A percentile compares a stretch with the other conserved stretches of the same genome.
Conservation (phyloP, 2,797 vertebrate species). For the Huso huso region DNA sequence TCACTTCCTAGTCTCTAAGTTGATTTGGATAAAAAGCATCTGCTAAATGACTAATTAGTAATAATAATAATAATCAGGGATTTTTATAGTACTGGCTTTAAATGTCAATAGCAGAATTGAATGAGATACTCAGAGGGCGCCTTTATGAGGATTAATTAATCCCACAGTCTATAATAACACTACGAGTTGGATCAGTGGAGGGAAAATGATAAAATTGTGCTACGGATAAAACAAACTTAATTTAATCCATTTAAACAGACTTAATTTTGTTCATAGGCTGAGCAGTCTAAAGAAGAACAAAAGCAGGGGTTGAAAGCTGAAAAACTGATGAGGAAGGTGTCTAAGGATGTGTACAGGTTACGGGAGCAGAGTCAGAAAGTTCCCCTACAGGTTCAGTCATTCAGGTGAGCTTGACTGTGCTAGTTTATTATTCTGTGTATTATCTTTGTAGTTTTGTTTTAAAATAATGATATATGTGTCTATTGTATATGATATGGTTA, state of each 20-base stretch:
- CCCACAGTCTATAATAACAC: neutral
- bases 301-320: slow-evolving; percentile 60
- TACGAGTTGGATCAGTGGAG: too few species aligned
- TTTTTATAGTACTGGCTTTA: too few species aligned
- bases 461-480: too few species aligned
- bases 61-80: too few species aligned
- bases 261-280: slow-evolving; percentile 45
- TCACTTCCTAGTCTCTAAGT: too few species aligned
- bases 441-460: too few species aligned
- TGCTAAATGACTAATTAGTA: too few species aligned
- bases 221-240: too few species aligned
- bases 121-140: neutral
- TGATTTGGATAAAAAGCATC: too few species aligned
- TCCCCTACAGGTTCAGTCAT: slow-evolving; percentile 69
- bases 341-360: slow-evolving; percentile 68
- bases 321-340: slow-evolving; percentile 67
- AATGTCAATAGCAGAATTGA: neutral
- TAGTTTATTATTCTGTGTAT: neutral
- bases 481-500: too few species aligned
- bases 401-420: slow-evolving; percentile 49
- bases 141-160: neutral
- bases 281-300: slow-evolving; percentile 66
- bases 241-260: too few species aligned
- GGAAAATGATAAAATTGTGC: too few species aligned
- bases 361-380: slow-evolving; percentile 72